These are phyloP conservation scores for Hemiprocne comata DNA, from an alignment of 2,113 vertebrate genomes.

Conservation along the genomic window DNA sequence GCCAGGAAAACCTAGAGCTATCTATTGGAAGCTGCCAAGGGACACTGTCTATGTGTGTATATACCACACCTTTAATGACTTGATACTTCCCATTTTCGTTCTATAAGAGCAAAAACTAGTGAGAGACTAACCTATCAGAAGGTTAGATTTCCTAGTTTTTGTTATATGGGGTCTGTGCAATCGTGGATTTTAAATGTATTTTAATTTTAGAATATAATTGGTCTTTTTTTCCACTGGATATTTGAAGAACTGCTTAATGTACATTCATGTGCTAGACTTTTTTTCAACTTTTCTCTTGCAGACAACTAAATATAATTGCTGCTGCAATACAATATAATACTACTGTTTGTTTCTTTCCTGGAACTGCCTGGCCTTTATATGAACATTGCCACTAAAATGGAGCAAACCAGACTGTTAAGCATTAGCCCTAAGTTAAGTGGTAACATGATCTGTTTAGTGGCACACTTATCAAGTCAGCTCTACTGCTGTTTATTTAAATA, in stretches of 20 bases:
- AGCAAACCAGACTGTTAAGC: conserved; percentile 45
- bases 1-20: neutral
- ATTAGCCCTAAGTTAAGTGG: conserved; percentile 51
- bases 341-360: conserved; percentile 23
- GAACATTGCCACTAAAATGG: conserved; percentile 32
- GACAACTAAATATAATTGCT: conserved; percentile 46
- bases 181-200: neutral
- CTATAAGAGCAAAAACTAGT: neutral
- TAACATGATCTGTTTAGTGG: conserved; percentile 63
- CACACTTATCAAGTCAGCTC: conserved; percentile 67
- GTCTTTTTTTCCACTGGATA: conserved; percentile 15
- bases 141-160: conserved; percentile 12
- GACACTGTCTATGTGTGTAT: neutral
- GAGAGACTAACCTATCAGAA: neutral
- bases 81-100: neutral
- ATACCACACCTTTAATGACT: neutral
- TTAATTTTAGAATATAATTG: conserved; percentile 21
- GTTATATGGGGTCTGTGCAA: neutral
- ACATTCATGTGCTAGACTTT: neutral
- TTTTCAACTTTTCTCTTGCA: conserved; percentile 20
- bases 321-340: neutral
- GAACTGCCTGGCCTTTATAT: conserved; percentile 28
- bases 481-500: conserved; percentile 67
- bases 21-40: neutral
- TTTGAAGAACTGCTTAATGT: conserved; percentile 14